Conservation (phyloP, 2,797 vertebrate species). For the Coendou prehensilis region DNA sequence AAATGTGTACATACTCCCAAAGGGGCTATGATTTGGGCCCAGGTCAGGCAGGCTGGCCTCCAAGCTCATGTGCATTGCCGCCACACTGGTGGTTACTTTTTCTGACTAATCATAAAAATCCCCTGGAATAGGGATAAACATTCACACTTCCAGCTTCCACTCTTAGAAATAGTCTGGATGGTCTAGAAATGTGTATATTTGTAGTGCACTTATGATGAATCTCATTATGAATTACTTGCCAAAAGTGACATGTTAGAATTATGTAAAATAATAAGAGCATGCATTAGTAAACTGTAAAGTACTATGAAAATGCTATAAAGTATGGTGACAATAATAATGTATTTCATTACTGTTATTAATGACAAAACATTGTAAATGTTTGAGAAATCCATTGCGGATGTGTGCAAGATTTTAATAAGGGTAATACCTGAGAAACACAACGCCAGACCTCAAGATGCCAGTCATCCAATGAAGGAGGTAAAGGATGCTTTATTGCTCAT, state of each 20-base stretch:
- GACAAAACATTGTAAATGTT: background rate
- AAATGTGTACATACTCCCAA: accelerated
- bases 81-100: background rate
- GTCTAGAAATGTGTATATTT: background rate
- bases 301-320: background rate
- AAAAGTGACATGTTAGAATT: background rate
- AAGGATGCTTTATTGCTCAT: background rate
- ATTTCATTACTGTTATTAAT: background rate
- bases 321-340: background rate
- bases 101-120: background rate
- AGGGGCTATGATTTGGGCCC: background rate
- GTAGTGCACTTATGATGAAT: background rate
- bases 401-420: background rate
- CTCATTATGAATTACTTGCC: background rate
- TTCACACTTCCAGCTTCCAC: background rate
- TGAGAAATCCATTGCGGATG: background rate
- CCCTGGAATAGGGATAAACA: background rate
- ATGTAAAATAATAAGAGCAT: background rate
- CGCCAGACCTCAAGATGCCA: background rate
- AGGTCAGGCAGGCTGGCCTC: background rate
- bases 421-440: background rate
- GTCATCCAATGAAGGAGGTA: background rate
- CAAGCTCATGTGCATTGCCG: too few relatives aligned
- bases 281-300: background rate
- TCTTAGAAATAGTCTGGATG: background rate